phyloP scores from a whole-genome alignment of 2,888 invertebrate species.

The Coelopa pilipes region DNA sequence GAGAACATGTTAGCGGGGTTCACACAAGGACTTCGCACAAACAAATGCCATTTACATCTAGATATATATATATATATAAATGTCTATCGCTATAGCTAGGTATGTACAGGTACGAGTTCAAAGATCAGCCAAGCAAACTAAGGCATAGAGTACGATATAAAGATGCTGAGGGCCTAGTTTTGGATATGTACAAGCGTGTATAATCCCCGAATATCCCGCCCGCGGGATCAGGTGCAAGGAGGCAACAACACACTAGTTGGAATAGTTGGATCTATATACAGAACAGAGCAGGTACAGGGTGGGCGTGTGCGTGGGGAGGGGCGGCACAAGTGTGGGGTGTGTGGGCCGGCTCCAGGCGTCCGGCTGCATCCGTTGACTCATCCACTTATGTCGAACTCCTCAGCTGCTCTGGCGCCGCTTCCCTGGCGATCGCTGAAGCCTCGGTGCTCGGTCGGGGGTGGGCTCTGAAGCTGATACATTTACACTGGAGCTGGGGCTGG shows the following conservation, averaged over 20 bases:
- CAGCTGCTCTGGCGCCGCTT: too few species aligned
- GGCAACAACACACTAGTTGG: neutral
- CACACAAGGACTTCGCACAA: neutral
- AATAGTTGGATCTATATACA: too few species aligned
- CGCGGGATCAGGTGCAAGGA: slow-evolving; percentile 11
- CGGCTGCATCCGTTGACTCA: too few species aligned
- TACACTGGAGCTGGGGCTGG: too few species aligned
- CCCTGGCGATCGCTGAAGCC: too few species aligned
- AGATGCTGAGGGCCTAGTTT: neutral
- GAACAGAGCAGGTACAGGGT: too few species aligned
- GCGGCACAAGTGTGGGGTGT: neutral
- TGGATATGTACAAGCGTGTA: slow-evolving; percentile 15
- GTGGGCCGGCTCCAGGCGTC: neutral
- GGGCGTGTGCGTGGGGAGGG: neutral
- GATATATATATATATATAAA: slow-evolving; percentile 5
- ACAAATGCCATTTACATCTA: neutral
- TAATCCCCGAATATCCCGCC: neutral
- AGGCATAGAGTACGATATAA: slow-evolving; percentile 10
- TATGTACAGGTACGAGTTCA: slow-evolving; percentile 6
- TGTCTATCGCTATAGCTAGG: neutral
- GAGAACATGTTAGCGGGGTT: neutral
- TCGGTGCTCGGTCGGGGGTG: too few species aligned
- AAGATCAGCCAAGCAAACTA: slow-evolving; percentile 23
- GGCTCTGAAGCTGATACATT: too few species aligned
- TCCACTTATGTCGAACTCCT: too few species aligned